Evolutionary conservation across 2,797 vertebrate genomes (phyloP).

Genomic region (Melanotaenia pygmaea): DNA sequence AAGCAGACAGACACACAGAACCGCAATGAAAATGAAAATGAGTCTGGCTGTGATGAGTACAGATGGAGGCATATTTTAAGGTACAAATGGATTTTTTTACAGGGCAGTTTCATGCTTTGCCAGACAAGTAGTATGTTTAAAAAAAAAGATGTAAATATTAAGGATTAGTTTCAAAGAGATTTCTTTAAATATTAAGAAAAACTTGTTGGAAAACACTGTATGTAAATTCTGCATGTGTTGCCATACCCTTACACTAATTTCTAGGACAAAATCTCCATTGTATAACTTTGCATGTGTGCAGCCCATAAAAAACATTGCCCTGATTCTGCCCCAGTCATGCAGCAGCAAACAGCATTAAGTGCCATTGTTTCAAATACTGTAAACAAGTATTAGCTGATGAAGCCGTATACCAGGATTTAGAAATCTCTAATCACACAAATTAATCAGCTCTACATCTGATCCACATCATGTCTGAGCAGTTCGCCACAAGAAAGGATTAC

Average conservation of each 20-base stretch:
- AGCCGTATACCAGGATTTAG: constrained; percentile 57
- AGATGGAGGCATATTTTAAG: neutral
- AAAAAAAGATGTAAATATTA: neutral
- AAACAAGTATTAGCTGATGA: constrained; percentile 71
- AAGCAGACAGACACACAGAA: constrained; percentile 2
- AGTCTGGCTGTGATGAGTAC: neutral
- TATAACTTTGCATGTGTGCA: neutral
- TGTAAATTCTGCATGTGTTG: neutral
- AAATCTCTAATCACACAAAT: constrained; percentile 76
- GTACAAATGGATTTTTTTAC: neutral
- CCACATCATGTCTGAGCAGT: constrained; percentile 71
- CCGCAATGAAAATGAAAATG: constrained; percentile 3
- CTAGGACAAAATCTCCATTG: constrained; percentile 2
- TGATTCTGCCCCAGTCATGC: constrained; percentile 20
- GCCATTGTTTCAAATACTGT: constrained; percentile 58
- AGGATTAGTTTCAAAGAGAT: neutral
- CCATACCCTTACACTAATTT: neutral
- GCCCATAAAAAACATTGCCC: neutral
- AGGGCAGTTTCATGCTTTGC: neutral
- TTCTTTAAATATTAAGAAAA: neutral
- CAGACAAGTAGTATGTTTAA: neutral
- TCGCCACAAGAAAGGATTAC: constrained; percentile 73
- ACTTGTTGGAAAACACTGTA: neutral
- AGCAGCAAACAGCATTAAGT: constrained; percentile 18
- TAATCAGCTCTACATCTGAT: constrained; percentile 81